phyloP scores from a whole-genome alignment of 2,797 vertebrate genomes.

The Gymnoscopelus braueri region DNA sequence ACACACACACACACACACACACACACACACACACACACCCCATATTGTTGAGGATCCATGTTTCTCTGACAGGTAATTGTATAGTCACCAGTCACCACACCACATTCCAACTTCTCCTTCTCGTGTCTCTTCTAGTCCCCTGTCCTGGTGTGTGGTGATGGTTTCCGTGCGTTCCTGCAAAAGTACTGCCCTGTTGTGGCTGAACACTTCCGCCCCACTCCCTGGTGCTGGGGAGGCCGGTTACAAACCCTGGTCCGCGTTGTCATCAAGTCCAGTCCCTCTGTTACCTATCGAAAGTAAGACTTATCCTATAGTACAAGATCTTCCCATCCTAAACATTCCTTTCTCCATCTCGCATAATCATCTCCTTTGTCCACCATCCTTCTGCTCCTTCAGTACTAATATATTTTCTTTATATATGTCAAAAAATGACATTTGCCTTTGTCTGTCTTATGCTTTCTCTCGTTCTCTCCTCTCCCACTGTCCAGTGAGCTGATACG shows the following conservation, averaged over 20 bases:
- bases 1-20: too few species aligned
- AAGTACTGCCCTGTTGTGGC: slow-evolving; percentile 79
- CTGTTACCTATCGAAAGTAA: slow-evolving; percentile 82
- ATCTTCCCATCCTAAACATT: not conserved
- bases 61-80: too few species aligned
- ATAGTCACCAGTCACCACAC: too few species aligned
- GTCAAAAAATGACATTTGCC: not conserved
- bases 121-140: slow-evolving; percentile 71
- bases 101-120: not conserved
- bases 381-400: too few species aligned
- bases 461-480: not conserved
- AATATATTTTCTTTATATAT: not conserved
- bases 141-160: slow-evolving; percentile 74
- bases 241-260: slow-evolving; percentile 84
- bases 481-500: slow-evolving; percentile 80
- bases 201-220: slow-evolving; percentile 83
- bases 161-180: slow-evolving; percentile 78
- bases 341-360: too few species aligned
- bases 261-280: slow-evolving; percentile 76
- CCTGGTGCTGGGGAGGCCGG: slow-evolving; percentile 87
- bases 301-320: slow-evolving; percentile 24
- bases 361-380: too few species aligned
- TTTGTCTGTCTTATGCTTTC: not conserved
- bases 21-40: too few species aligned
- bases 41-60: too few species aligned